Base-by-base conservation (phyloP, 2,888 invertebrate species). In the Heterodera filipjevi region DNA sequence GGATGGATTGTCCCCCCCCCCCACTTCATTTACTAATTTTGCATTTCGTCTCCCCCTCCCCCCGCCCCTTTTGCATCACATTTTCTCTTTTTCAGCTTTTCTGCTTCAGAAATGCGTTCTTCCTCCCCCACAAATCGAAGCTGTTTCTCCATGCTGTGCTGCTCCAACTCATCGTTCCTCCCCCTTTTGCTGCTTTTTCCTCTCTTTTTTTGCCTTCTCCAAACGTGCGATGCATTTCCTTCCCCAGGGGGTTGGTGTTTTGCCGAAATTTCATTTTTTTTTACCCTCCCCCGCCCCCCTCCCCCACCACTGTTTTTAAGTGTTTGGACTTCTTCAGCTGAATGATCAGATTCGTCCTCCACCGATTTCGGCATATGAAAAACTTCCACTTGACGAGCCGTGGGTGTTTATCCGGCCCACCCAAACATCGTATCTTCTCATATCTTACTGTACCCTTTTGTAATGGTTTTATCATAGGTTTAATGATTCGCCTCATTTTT, bases 291-390 rank as follows among this genome's bases (percentile, higher is more conserved):
- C n/a, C n/a, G 1, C 12, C 19, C 66, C 66, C 53, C 53, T 22
- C 53, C 53, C 59, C 59, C 3, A n/a, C 3, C 12, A 6, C 53
- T 22, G 6, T 27, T 0, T 5, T 59, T n/a, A 59, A 68, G 68
- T 68, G 68, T 35, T 68, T 33, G 68, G 68, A 8, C 33, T 68
- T 30, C 68, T 68, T 35, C 68, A 68, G 35, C 33, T 68, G 68
- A 68, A 68, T 35, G 68, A 35, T 32, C 68, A 33, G 68, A 68
- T 68, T 33, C 68, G 33, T 27, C 35, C 68, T 16, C 68, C 68
- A 16, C n/a, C 68, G 12, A n/a, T 59, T 59, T 59, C 59, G n/a
- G 6, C 59, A n/a, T 59, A 59, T 27, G 59, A n/a, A n/a, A 59
- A 59, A 59, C 59, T 59, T 59, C 27, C 59, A 8, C 12, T 59